Percentiles rank a stretch among this genome's conserved stretches.
Evolutionary conservation across 2,797 vertebrate species (phyloP).

Genomic region (Oryzias dopingdopingensis): DNA sequence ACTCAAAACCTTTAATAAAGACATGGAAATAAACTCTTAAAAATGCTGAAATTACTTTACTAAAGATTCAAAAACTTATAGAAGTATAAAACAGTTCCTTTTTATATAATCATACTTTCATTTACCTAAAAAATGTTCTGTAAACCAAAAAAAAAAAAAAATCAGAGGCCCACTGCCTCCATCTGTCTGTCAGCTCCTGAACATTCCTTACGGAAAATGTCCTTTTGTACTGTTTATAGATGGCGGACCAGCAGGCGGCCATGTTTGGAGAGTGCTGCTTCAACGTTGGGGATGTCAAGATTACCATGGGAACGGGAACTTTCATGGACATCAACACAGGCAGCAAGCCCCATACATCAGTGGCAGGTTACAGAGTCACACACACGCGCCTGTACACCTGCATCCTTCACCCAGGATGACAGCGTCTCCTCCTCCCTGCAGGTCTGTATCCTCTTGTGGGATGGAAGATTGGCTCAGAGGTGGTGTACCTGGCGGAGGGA

Average conservation of each 20-base stretch:
- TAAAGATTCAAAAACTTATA: no score
- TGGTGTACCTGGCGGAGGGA: constrained; percentile 91
- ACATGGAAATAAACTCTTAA: no score
- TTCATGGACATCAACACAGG: constrained; percentile 96
- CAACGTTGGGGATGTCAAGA: constrained; percentile 87
- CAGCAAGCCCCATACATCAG: constrained; percentile 78
- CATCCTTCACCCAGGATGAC: not conserved
- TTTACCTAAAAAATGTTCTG: no score
- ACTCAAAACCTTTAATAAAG: no score
- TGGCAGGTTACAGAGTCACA: constrained; percentile 68
- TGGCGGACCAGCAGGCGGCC: constrained; percentile 95
- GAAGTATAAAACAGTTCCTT: no score
- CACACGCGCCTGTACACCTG: not conserved
- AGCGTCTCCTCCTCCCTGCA: constrained; percentile 42
- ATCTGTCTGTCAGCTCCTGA: no score
- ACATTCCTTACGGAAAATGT: no score
- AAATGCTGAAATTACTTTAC: no score
- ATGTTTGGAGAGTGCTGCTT: constrained; percentile 99
- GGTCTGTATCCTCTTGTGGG: constrained; percentile 94
- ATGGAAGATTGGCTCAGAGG: constrained; percentile 92
- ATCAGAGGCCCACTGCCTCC: no score
- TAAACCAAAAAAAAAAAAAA: no score
- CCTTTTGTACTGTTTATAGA: constrained; percentile 65
- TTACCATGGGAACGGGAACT: constrained; percentile 96
- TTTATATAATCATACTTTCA: no score